These are phyloP conservation scores for Alcis repandata DNA, from an alignment of 2,888 invertebrate genomes.

Conservation along the genomic window DNA sequence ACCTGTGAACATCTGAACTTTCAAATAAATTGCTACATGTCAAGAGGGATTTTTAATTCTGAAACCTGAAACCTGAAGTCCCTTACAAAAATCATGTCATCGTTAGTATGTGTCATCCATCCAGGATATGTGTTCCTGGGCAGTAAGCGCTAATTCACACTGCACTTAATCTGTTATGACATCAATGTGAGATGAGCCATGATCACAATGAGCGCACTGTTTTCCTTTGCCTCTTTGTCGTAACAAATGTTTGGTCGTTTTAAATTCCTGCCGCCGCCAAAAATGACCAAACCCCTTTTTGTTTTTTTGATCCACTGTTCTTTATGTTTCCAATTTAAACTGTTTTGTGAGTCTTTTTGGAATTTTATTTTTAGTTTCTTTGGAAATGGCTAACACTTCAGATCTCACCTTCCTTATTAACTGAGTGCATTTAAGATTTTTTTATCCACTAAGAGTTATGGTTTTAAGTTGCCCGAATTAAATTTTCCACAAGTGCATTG, in stretches of 20 bases:
- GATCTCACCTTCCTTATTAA: conserved; percentile 14
- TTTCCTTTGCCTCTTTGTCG: conserved; percentile 5
- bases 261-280: background rate
- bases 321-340: background rate
- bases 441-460: background rate
- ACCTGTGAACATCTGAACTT: no score
- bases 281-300: conserved; percentile 14
- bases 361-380: conserved; percentile 12
- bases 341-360: conserved; percentile 14
- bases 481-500: conserved; percentile 18
- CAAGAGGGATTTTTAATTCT: no score
- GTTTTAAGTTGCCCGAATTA: conserved; percentile 19
- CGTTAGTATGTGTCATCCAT: no score
- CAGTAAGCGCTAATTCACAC: no score
- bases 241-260: conserved; percentile 3
- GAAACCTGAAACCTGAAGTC: no score
- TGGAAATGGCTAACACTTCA: conserved; percentile 7
- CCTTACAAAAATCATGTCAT: no score
- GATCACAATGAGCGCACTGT: conserved; percentile 13
- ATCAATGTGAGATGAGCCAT: conserved; percentile 1
- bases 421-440: conserved; percentile 10
- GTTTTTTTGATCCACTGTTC: conserved; percentile 10
- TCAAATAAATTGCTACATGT: no score
- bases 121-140: no score
- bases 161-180: conserved; percentile 6